Base-by-base conservation (phyloP, 2,888 invertebrate species). In the Phortica magna region DNA sequence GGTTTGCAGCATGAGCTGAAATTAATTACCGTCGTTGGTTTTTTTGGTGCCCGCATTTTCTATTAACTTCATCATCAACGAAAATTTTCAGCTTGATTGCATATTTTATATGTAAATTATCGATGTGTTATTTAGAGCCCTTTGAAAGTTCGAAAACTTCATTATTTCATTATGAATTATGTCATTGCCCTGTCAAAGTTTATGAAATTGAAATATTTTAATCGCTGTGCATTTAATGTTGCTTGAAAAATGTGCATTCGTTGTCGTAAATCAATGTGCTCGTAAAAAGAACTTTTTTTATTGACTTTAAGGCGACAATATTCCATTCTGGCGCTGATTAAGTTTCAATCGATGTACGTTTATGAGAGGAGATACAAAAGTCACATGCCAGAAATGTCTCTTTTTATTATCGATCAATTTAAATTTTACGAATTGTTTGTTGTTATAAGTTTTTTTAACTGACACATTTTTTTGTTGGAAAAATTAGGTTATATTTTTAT, bases 161-260 rank as follows among this genome's bases (percentile, higher is more conserved):
- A 53, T 53, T 41, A 65, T 39, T 14, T 65, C 65, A 65, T 65
- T 65, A 65, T 14, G n/a, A 65, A 65, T 65, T 65, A 65, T 65
- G 39, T 65, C 19, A 17, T 59, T 59, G n/a, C 59, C 14, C 59
- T 59, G 59, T 59, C 59, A 59, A 59, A 59, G 59, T 59, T 59
- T 59, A 59, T 59, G 17, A 12, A 59, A 59, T 59, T 59, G 7
- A 59, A 59, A 59, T 2, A 59, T n/a, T 59, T 59, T 48, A 48
- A 48, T 48, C 48, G 14, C 48, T 48, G 48, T n/a, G 17, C 14
- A 17, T 59, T 7, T 17, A 9, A n/a, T 59, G 59, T 59, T n/a
- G 19, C n/a, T 59, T 59, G 10, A 2, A 7, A 17, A 17, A 59
- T 59, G 17, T 19, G 19, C 59, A 17, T 19, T 59, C 59, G 59